Evolutionary conservation across 2,797 vertebrate genomes (phyloP).

Genomic region (Buphagus erythrorhynchus): DNA sequence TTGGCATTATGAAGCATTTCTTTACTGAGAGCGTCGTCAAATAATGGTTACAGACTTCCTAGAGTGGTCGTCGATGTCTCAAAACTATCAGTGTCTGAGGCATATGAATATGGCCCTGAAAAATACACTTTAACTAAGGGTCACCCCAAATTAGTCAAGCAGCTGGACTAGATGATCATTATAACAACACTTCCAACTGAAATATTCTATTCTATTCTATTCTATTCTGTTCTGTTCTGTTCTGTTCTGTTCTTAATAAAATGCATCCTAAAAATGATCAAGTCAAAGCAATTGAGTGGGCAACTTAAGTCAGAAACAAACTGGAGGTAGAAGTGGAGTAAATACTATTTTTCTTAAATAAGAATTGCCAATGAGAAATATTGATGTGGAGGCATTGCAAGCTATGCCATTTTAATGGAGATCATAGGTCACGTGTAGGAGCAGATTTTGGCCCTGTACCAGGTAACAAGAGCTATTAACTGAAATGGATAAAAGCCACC

Average conservation of each 20-base stretch:
- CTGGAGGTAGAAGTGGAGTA: neutral
- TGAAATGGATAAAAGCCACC: neutral
- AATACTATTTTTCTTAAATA: neutral
- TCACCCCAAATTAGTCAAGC: neutral
- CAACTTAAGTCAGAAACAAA: neutral
- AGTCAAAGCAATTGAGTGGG: neutral
- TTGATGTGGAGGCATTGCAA: neutral
- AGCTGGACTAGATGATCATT: neutral
- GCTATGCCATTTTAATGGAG: neutral
- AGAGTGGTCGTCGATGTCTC: fast-evolving
- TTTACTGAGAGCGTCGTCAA: fast-evolving
- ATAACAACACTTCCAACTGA: neutral
- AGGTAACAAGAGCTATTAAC: neutral
- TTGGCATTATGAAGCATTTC: neutral
- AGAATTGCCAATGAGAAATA: neutral
- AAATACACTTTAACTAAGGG: fast-evolving
- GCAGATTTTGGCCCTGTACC: neutral
- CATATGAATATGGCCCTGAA: neutral
- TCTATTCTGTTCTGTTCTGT: neutral
- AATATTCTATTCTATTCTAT: neutral
- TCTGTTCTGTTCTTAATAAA: neutral
- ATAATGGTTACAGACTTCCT: neutral
- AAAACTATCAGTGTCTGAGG: neutral
- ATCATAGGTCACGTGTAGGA: neutral
- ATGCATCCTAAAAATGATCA: neutral